Evolutionary conservation across 2,113 vertebrate species (phyloP).

Genomic region (Lucifuga dentata): DNA sequence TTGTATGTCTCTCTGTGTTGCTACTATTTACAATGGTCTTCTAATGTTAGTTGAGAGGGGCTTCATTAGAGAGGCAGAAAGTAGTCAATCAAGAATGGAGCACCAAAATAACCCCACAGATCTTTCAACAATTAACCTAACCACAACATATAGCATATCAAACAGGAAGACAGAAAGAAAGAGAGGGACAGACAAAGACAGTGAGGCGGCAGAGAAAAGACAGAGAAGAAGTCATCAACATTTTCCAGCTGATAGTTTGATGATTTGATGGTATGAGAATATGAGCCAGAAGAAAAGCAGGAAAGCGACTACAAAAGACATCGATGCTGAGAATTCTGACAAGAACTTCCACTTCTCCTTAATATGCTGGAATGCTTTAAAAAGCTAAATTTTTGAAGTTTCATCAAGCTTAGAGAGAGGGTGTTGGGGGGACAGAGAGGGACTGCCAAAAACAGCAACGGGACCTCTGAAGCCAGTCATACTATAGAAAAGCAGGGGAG

Average conservation of each 20-base stretch:
- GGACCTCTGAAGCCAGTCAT: constrained; percentile 59
- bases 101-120: constrained; percentile 25
- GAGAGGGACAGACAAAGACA: constrained; percentile 6
- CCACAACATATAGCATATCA: constrained; percentile 45
- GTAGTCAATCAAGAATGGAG: constrained; percentile 42
- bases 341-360: constrained; percentile 32
- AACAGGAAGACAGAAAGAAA: background rate
- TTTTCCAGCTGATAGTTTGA: background rate
- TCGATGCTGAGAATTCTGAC: constrained; percentile 28
- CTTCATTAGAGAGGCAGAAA: constrained; percentile 50
- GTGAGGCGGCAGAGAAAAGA: background rate
- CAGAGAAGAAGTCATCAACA: constrained; percentile 2
- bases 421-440: constrained; percentile 12
- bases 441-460: constrained; percentile 77
- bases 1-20: constrained; percentile 33
- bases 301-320: constrained; percentile 3
- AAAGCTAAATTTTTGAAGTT: constrained; percentile 75
- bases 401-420: constrained; percentile 65
- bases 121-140: constrained; percentile 45
- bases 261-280: constrained; percentile 14
- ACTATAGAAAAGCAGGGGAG: constrained; percentile 62
- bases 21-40: constrained; percentile 45
- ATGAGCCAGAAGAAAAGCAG: background rate
- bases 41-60: constrained; percentile 46
- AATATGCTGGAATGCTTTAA: constrained; percentile 44